Evolutionary conservation across 1,140 invertebrate genomes (phyloP).

Genomic region (Diuraphis noxia): DNA sequence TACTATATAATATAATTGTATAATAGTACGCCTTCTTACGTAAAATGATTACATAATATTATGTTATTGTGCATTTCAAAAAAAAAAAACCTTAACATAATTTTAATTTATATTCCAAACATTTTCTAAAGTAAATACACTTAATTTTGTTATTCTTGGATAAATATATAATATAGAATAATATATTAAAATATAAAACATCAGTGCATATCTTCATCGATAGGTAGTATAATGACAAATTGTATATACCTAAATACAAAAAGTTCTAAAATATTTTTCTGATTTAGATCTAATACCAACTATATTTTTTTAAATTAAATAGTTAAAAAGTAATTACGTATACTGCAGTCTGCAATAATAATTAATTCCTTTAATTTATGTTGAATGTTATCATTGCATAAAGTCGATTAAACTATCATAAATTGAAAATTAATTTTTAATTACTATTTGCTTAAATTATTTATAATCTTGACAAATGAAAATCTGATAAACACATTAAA

Average conservation of each 20-base stretch:
- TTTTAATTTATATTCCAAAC: too few species aligned
- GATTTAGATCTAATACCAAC: background rate
- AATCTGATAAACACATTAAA: background rate
- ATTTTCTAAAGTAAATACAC: too few species aligned
- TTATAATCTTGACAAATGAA: background rate
- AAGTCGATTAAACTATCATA: background rate
- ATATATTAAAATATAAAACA: too few species aligned
- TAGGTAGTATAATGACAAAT: too few species aligned
- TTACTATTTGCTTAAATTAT: background rate
- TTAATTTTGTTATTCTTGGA: too few species aligned
- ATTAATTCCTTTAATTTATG: background rate
- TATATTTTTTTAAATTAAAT: background rate
- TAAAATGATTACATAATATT: too few species aligned
- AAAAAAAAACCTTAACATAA: too few species aligned
- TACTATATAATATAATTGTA: background rate
- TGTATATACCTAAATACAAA: too few species aligned
- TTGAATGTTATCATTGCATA: background rate
- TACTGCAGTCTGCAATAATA: background rate
- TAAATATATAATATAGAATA: too few species aligned
- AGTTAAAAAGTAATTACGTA: background rate
- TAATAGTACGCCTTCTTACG: background rate
- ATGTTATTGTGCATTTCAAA: too few species aligned
- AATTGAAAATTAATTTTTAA: background rate
- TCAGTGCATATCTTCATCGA: too few species aligned
- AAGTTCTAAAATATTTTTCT: background rate